Evolutionary conservation across 2,888 invertebrate species (phyloP).

Genomic region (Cheilosia urbana): DNA sequence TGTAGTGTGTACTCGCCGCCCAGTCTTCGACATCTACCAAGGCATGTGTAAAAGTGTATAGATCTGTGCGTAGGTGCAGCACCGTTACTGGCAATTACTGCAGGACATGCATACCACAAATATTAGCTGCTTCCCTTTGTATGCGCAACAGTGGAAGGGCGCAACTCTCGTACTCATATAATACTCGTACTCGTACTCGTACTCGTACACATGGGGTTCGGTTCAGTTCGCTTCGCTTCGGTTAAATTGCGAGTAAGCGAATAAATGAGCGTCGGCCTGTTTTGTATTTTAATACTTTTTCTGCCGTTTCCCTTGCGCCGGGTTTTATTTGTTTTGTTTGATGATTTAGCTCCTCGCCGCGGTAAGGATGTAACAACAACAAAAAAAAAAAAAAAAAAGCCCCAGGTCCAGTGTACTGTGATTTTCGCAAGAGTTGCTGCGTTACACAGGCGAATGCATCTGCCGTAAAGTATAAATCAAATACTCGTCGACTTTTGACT

Average conservation of each 20-base stretch:
- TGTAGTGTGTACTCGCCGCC: constrained; percentile 17
- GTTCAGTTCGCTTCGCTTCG: constrained; percentile 20
- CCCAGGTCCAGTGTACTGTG: constrained; percentile 69
- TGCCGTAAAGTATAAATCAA: constrained; percentile 72
- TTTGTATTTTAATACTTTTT: constrained; percentile 67
- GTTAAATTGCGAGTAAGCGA: constrained; percentile 40
- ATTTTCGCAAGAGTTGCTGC: constrained; percentile 74
- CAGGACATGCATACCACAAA: constrained; percentile 31
- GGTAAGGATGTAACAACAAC: background rate
- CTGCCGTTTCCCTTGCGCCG: constrained; percentile 26
- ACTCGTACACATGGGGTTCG: background rate
- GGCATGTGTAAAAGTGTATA: constrained; percentile 31
- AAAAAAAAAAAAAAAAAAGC: constrained; percentile 36
- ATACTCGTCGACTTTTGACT: constrained; percentile 73
- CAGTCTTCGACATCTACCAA: background rate
- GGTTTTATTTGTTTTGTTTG: constrained; percentile 62
- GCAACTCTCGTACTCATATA: background rate
- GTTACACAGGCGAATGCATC: constrained; percentile 70
- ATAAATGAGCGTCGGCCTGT: constrained; percentile 65
- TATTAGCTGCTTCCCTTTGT: constrained; percentile 56
- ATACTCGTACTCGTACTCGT: background rate
- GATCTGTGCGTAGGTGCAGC: constrained; percentile 56
- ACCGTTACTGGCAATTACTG: constrained; percentile 43
- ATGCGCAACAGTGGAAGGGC: constrained; percentile 23
- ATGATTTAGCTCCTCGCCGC: constrained; percentile 31